Evolutionary conservation across 2,888 invertebrate species (phyloP), one percentile per base, ranked within the genome.

Genomic region (Bibio marci): DNA sequence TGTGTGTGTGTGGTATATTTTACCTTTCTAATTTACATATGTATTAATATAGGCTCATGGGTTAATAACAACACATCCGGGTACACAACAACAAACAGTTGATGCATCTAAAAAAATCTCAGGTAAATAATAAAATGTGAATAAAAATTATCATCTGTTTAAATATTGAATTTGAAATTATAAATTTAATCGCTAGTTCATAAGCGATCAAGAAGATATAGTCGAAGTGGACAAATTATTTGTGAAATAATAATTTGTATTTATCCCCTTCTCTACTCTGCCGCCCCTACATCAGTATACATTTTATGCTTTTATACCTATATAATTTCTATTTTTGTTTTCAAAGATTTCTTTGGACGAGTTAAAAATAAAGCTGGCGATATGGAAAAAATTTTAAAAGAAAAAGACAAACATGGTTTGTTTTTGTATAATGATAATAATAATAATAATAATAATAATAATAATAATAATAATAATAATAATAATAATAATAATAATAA

Each of bases 361-460:
- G 90, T 94, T 47, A 95, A 92, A 73, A 92, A 92, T 66, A 92
- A 87, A 62, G 88, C 90, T 1, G 87, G 85, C 43, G 87, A 88
- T 64, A 77, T 90, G 77, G 88, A 90, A 62, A 71, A 86, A 56
- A 81, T 83, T 46, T 71, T 90, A 46, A 90, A 88, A 65, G 88
- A 90, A 56, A 88, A 88, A 68, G 88, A 88, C 59, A 86, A 85
- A 59, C 88, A 90, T 62, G 88, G 88, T 75, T 54, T 58, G 67
- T 58, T 32, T 30, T 25, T 22, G n/a, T n/a, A n/a, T n/a, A n/a
- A n/a, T n/a, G n/a, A n/a, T n/a, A n/a, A n/a, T n/a, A n/a, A n/a
- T n/a, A n/a, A n/a, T n/a, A 14, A 22, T 12, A 32, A 12, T 6
- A 49, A 45, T 47, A 37, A 39, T 10, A 38, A 38, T 43, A 37